Percentiles rank a stretch among this genome's conserved stretches.
Evolutionary conservation across 2,888 invertebrate species (phyloP).

Genomic region (Sialis fuliginosa): DNA sequence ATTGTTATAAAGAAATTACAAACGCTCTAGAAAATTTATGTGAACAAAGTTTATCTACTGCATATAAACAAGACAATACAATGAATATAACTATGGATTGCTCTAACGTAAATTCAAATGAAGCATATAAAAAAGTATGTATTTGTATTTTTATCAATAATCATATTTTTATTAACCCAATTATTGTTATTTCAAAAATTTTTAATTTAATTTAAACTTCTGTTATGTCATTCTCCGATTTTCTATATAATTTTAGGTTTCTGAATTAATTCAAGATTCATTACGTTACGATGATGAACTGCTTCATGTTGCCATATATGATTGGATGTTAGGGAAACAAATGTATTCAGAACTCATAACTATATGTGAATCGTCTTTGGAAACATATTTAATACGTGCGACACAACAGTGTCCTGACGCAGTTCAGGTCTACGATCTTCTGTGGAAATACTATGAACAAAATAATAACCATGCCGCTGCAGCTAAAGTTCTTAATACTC

Average conservation of each 20-base stretch:
- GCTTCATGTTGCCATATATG: constrained; percentile 78
- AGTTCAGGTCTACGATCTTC: constrained; percentile 50
- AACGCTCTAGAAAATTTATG: constrained; percentile 55
- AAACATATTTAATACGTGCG: constrained; percentile 50
- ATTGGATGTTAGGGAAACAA: constrained; percentile 74
- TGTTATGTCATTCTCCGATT: neutral
- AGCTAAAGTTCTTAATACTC: constrained; percentile 71
- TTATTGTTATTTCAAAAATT: neutral
- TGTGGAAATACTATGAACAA: constrained; percentile 95
- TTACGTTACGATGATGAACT: constrained; percentile 65
- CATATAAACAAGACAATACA: too few species aligned
- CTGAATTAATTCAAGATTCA: constrained; percentile 44
- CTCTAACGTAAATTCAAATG: too few species aligned
- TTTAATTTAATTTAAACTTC: neutral
- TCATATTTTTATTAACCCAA: too few species aligned
- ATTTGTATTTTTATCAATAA: too few species aligned
- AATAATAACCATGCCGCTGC: constrained; percentile 83
- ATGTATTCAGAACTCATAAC: constrained; percentile 51
- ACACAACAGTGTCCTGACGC: constrained; percentile 38
- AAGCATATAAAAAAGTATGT: too few species aligned
- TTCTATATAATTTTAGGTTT: constrained; percentile 24
- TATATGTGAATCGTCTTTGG: constrained; percentile 51
- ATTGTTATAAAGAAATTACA: constrained; percentile 76
- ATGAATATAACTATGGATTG: too few species aligned
- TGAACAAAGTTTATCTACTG: neutral